Base-by-base conservation (phyloP, 2,113 vertebrate species). In the Prochilodus magdalenae region DNA sequence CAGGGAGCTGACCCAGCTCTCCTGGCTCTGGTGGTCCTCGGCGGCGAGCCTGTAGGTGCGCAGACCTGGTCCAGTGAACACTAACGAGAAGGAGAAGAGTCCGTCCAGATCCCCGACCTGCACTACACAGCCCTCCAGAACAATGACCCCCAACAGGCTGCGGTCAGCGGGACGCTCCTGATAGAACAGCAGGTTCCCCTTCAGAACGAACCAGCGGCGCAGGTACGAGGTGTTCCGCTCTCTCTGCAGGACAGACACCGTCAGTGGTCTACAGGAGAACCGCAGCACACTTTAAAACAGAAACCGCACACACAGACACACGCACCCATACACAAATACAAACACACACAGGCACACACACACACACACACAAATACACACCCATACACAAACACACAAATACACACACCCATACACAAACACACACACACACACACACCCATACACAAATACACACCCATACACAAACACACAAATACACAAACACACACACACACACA, bases 161-260 rank as follows among this genome's bases (percentile, higher is more conserved):
- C 89, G 87, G 73, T 94, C 94, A 0, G 87, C 93, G 0, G 89
- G 90, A 4, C 90, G 90, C 75, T 95, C 93, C 86, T 93, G 93
- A 86, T 94, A 95, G 89, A 95, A 95, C 3, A 96, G 91, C 79
- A 96, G 83, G 85, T 96, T 97, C 1, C 92, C 95, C 75, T 91
- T 90, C 70, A 95, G 88, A 77, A 94, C 90, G 30, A 95, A 95
- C 94, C 95, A 96, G 0, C 89, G 88, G 5, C 88, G 86, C 27
- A 93, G 93, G 88, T 94, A 96, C 22, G 92, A 91, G 22, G 81
- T 81, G 26, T 88, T 95, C 63, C 87, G 60, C 69, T 90, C 73
- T 72, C 92, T 94, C 89, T 95, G 0, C 11, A 0, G 30, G 65
- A 59, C n/a, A 47, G 18, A 67, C 59, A 62, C 14, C 5, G 0